Base-by-base conservation (phyloP, 2,888 invertebrate species). In the Orthosia cruda region DNA sequence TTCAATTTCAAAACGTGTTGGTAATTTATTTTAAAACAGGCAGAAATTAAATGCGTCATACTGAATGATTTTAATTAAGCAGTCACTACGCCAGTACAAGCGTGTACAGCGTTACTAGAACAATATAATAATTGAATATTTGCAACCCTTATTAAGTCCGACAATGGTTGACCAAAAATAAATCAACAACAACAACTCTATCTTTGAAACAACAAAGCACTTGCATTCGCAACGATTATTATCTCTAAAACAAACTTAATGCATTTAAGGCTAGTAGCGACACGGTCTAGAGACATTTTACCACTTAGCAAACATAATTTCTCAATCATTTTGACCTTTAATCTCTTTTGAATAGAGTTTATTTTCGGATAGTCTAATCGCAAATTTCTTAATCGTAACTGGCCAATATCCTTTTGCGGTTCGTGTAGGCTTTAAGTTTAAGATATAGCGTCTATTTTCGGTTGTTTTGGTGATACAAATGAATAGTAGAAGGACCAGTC, bases 231-330 rank as follows among this genome's bases (percentile, higher is more conserved):
- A 94, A 94, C 92, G 96, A 96, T 96, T 96, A 95, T 96, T 96
- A 96, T 96, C 96, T 96, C 94, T 94, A 92, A 94, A 95, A 96
- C 95, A 94, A 96, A 96, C 96, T 95, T 95, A 96, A 95, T 96
- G 96, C 96, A 95, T 96, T 96, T 96, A 96, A 95, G 93, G 94
- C 94, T 95, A 94, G 95, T 95, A 96, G 96, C 95, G 95, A 96
- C 95, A 96, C 95, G 95, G 94, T 95, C 95, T 94, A 93, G 92
- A 95, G 94, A 96, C 95, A 95, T 95, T 95, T 95, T 90, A 89
- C 92, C 91, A 91, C 90, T 91, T 88, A 88, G 88, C 92, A 89
- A 92, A 90, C 81, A 74, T 84, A 84, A 77, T 73, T 83, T 83
- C 90, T 82, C 91, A 77, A 71, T 76, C 76, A 71, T 73, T 77